A percentile compares a stretch with the other conserved stretches of the same genome.
Conservation (phyloP, 35 echinoderm and acorn worm genomes). For the Ophioderma brevispina region DNA sequence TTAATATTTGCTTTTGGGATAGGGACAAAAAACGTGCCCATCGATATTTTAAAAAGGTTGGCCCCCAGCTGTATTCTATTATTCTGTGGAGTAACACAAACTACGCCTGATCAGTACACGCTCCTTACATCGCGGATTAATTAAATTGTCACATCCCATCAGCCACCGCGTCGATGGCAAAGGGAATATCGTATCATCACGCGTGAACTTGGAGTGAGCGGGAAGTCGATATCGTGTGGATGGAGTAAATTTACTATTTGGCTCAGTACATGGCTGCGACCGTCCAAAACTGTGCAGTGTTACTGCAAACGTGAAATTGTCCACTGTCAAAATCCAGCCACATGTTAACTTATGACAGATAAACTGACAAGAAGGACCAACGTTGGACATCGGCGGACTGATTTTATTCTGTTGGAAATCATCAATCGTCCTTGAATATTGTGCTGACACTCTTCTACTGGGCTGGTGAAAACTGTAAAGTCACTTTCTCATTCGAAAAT, state of each 20-base stretch:
- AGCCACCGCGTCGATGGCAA: neutral
- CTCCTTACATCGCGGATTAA: neutral
- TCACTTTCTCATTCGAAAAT: no score
- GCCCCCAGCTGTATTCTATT: neutral
- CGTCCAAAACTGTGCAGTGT: no score
- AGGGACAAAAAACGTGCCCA: neutral
- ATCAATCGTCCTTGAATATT: no score
- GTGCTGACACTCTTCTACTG: no score
- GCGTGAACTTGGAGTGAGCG: neutral
- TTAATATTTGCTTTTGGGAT: neutral
- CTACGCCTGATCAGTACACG: neutral
- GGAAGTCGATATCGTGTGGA: neutral
- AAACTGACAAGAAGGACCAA: no score
- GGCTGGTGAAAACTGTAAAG: no score
- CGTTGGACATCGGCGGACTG: no score
- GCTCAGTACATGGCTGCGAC: neutral
- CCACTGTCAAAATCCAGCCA: no score
- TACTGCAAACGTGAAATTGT: no score
- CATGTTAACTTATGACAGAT: no score
- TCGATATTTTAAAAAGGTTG: slow-evolving; percentile 8
- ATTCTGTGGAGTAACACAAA: neutral
- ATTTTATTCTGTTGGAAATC: no score
- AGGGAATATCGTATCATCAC: neutral
- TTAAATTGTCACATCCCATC: slow-evolving; percentile 10
- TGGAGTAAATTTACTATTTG: neutral